phyloP scores from a whole-genome alignment of 2,888 invertebrate species.

The Orthosia gothica region DNA sequence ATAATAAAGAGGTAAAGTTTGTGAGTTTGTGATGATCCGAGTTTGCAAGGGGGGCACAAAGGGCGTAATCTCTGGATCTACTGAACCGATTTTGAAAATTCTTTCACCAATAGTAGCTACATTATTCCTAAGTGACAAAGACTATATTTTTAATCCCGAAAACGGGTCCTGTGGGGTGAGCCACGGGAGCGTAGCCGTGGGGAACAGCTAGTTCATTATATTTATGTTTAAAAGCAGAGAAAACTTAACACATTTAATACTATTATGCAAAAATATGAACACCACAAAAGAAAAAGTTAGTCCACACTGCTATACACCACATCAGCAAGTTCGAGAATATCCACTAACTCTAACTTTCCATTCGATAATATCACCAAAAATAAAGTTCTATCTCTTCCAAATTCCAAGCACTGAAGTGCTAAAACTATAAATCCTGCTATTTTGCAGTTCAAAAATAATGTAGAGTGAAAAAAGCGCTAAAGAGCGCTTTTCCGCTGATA shows the following conservation, averaged over 20 bases:
- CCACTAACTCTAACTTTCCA: slow-evolving; percentile 12
- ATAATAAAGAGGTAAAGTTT: no score
- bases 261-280: slow-evolving; percentile 22
- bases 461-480: slow-evolving; percentile 43
- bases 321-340: slow-evolving; percentile 23
- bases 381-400: slow-evolving; percentile 41
- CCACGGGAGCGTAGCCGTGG: no score
- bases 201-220: no score
- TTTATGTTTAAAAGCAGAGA: background rate
- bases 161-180: no score
- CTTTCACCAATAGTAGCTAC: no score
- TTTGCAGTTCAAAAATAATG: slow-evolving; percentile 58
- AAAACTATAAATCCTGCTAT: slow-evolving; percentile 54
- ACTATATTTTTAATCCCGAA: no score
- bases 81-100: no score
- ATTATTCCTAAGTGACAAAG: no score
- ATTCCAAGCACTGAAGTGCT: slow-evolving; percentile 27
- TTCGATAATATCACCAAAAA: slow-evolving; percentile 40
- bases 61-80: no score
- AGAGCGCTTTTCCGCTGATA: slow-evolving; percentile 61
- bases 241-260: slow-evolving; percentile 15
- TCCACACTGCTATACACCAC: background rate
- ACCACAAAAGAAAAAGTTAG: slow-evolving; percentile 27
- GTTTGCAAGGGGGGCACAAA: no score
- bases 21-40: no score